Evolutionary conservation across 2,113 vertebrate genomes (phyloP), one percentile per base, ranked within the genome.

Genomic region (Chrysochloris asiatica): DNA sequence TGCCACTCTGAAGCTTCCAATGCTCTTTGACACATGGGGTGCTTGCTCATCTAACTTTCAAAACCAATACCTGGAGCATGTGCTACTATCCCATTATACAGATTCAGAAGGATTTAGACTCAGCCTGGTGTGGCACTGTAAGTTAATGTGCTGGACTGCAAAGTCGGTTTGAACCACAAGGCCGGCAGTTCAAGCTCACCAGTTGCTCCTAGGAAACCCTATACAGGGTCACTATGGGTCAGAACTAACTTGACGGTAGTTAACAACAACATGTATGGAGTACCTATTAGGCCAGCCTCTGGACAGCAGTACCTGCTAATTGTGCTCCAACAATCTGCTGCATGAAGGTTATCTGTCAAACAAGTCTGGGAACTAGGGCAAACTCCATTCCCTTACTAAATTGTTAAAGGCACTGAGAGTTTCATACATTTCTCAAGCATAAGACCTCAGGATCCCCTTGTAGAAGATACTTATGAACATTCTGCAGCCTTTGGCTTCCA

Each of bases 281-380:
- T n/a, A n/a, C n/a, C n/a, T n/a, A n/a, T n/a, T n/a, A n/a, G n/a
- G n/a, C n/a, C n/a, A n/a, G n/a, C n/a, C n/a, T n/a, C n/a, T n/a
- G n/a, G n/a, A 19, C n/a, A 67, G 4, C 5, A 24, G 0, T 12
- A 7, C 6, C 0, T 2, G 19, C 56, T 6, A 4, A 69, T 14
- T 78, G 63, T 21, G 6, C 67, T n/a, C n/a, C n/a, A n/a, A n/a
- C n/a, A n/a, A n/a, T n/a, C n/a, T n/a, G n/a, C n/a, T n/a, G 54
- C 54, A 56, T 22, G 24, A 83, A 47, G 16, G 45, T 43, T 6
- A 4, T 81, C 19, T 12, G 2, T 13, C 78, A 48, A n/a, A 59
- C 26, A 24, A 83, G n/a, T 36, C 5, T 0, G 47, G 30, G 71
- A 82, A 38, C 45, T 8, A 43, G 6, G 28, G 2, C 50, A 14